Conservation (phyloP, 2,797 vertebrate species). For the Falco naumanni region DNA sequence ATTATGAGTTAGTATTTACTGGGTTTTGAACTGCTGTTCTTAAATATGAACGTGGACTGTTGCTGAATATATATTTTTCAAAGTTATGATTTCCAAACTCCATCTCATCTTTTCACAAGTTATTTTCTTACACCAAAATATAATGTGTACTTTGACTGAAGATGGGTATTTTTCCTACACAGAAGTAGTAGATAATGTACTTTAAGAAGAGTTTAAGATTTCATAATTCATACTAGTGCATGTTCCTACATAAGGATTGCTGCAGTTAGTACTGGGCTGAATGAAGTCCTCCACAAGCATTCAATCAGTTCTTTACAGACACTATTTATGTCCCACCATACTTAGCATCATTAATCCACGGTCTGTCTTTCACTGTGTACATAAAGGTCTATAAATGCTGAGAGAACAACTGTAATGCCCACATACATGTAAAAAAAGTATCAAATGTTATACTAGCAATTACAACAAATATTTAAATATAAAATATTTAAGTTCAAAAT, state of each 20-base stretch:
- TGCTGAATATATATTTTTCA: background rate
- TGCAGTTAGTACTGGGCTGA: background rate
- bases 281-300: background rate
- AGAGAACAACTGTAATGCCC: background rate
- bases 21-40: background rate
- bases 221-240: background rate
- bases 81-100: background rate
- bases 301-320: background rate
- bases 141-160: background rate
- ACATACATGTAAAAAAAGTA: background rate
- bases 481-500: background rate
- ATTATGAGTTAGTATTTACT: background rate
- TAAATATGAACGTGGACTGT: background rate
- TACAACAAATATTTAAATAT: background rate
- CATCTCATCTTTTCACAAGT: background rate
- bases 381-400: background rate
- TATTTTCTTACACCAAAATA: background rate
- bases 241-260: background rate
- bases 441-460: background rate
- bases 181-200: background rate
- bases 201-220: background rate
- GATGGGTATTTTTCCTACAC: background rate
- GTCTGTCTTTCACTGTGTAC: too few species aligned
- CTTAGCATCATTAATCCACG: too few species aligned
- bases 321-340: background rate